A percentile compares a stretch with the other conserved stretches of the same genome.
phyloP scores from a whole-genome alignment of 2,797 vertebrate genomes.

The Rhinoraja longicauda region DNA sequence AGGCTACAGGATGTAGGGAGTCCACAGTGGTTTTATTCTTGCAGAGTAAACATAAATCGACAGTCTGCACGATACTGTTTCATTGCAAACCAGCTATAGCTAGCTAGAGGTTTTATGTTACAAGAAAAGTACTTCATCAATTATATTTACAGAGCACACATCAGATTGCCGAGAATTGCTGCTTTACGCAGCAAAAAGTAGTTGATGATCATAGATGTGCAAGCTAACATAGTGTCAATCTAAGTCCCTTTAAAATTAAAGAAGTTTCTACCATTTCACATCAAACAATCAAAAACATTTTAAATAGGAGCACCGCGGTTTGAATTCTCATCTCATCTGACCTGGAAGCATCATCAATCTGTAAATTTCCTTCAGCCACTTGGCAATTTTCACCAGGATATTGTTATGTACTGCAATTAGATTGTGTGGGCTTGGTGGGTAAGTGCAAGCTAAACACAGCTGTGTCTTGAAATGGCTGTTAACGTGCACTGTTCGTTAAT shows the following conservation, averaged over 20 bases:
- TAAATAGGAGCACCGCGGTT: background rate
- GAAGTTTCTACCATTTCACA: background rate
- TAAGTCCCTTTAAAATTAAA: background rate
- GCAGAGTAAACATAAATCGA: too few relatives aligned
- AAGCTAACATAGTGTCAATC: background rate
- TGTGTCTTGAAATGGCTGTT: background rate
- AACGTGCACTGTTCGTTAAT: background rate
- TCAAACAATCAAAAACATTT: background rate
- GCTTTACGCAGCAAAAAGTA: background rate
- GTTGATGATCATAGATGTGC: background rate
- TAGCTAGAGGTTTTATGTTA: background rate
- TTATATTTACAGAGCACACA: background rate
- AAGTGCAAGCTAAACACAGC: background rate
- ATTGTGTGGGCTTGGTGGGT: background rate
- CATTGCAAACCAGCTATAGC: background rate
- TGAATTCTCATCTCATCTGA: background rate
- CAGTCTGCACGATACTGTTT: too few relatives aligned
- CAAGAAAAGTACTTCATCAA: background rate
- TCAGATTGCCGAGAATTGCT: background rate
- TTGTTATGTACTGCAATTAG: background rate
- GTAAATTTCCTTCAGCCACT: background rate
- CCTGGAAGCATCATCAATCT: background rate
- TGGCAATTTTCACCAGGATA: background rate
- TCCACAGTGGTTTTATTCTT: too few relatives aligned
- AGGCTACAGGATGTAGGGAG: background rate